Percentiles rank a stretch among this genome's conserved stretches.
Conservation (phyloP, 2,888 invertebrate genomes). For the Anthrax anthrax region DNA sequence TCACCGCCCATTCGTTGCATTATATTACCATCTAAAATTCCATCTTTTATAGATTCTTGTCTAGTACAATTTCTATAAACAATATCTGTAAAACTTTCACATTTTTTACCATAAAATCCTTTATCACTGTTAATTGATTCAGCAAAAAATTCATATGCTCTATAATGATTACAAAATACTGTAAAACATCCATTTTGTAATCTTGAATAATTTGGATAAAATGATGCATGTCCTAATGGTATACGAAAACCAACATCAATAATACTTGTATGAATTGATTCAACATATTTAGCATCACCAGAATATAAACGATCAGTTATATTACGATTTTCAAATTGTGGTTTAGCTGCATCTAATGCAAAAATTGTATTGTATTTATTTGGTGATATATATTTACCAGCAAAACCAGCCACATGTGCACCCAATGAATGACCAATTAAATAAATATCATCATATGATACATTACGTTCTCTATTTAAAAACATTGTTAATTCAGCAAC, state of each 20-base stretch:
- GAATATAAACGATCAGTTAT: slow-evolving; percentile 21
- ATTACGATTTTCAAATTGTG: slow-evolving; percentile 18
- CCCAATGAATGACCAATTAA: slow-evolving; percentile 42
- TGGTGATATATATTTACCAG: slow-evolving; percentile 31
- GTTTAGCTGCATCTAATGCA: slow-evolving; percentile 51
- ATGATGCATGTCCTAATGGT: slow-evolving; percentile 17
- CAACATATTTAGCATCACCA: slow-evolving; percentile 15
- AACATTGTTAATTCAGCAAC: slow-evolving; percentile 49
- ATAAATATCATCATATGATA: slow-evolving; percentile 24
- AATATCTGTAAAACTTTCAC: slow-evolving; percentile 1
- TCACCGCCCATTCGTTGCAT: slow-evolving; percentile 5
- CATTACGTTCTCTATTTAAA: slow-evolving; percentile 41
- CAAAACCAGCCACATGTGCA: slow-evolving; percentile 45
- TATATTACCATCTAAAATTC: not conserved
- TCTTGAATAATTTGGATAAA: slow-evolving; percentile 19
- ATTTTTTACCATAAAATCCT: slow-evolving; percentile 6
- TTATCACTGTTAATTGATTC: slow-evolving; percentile 18
- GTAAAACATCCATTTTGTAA: slow-evolving; percentile 17
- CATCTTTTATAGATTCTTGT: not conserved
- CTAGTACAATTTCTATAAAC: not conserved
- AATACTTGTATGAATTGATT: slow-evolving; percentile 18
- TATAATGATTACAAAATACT: slow-evolving; percentile 7
- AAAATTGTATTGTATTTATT: slow-evolving; percentile 25
- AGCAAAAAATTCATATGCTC: slow-evolving; percentile 9
- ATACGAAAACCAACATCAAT: slow-evolving; percentile 13